Evolutionary conservation across 2,797 vertebrate genomes (phyloP), one percentile per base, ranked within the genome.

Genomic region (Hylomyscus alleni): DNA sequence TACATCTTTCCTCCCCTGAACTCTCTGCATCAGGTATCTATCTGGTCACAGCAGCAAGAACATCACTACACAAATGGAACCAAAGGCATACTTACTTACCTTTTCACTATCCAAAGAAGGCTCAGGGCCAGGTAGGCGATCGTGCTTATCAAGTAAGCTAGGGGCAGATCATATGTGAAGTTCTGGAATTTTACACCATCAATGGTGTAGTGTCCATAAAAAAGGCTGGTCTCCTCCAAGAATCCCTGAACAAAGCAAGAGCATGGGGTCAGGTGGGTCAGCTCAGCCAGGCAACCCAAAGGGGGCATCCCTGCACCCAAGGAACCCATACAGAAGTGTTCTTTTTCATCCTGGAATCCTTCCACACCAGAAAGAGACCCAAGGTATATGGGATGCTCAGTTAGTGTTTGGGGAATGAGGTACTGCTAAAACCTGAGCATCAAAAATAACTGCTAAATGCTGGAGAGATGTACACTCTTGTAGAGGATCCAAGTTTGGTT

Each of bases 21-120:
- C 34, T 60, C 6, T 50, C 24, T 50, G 73, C 26, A 12, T 10
- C 40, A 50, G 52, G 44, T 37, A 19, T 50, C 14, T 37, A 19
- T 50, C 14, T 78, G 56, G 31, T 52, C 58, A n/a, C 58, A 29
- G 22, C 44, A n/a, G 10, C 24, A 77, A 5, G 31, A 50, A 50
- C 31, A 11, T 2, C 14, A 44, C 37, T 44, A 47, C n/a, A 34
- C 72, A 47, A 82, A 47, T 0, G 11, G 1, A 81, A 82, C 54
- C 67, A 92, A 52, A 82, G 37, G 92, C n/a, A n/a, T 13, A 65
- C 50, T n/a, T n/a, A 75, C 37, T 94, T 98, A 99, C 99, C 99
- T 99, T 98, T 99, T 99, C 88, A 99, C 99, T 72, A 99, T 99
- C 99, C 99, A 99, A 84, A 99, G 44, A 37, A 99, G 99, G 95